Base-by-base conservation (phyloP, 2,888 invertebrate genomes). In the Entomobrya proxima region DNA sequence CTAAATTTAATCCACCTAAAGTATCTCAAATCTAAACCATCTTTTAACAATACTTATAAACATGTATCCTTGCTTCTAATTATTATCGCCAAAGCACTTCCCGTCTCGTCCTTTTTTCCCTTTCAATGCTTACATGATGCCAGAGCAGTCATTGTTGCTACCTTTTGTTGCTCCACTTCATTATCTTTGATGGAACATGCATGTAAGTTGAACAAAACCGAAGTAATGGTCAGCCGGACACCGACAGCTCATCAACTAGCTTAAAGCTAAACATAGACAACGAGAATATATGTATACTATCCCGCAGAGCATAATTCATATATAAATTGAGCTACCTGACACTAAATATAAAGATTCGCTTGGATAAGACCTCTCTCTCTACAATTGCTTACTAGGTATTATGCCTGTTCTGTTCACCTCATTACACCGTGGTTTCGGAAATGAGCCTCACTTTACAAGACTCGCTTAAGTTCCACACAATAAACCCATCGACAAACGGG, bases 341-440 rank as follows among this genome's bases (percentile, higher is more conserved):
- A 32, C 18, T 32, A 18, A 5, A 64, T 11, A 4, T 64, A 64
- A 13, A 11, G 9, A 55, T n/a, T 21, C 9, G 21, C n/a, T 21
- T 24, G 55, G n/a, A 55, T 35, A 21, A 69, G 15, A n/a, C n/a
- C n/a, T n/a, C 15, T 69, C 7, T 44, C 2, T 21, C 2, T 47
- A 47, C 55, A 35, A 76, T 27, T 75, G 78, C 40, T 78, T 5
- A 15, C 44, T 11, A 7, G 9, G 15, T 40, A 32, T 58, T 52
- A 50, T 27, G 4, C 76, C 40, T 30, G n/a, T 72, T 50, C 37
- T 69, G 76, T 77, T 86, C 86, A 86, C 82, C 77, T 88, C 88
- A 88, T 86, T 86, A 88, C 82, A 79, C 69, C 75, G 18, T 69
- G 61, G 50, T 82, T 85, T 87, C 80, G 79, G 85, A 87, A 87